Evolutionary conservation across 1,140 invertebrate genomes (phyloP).

Genomic region (Hydropsyche tenuis): DNA sequence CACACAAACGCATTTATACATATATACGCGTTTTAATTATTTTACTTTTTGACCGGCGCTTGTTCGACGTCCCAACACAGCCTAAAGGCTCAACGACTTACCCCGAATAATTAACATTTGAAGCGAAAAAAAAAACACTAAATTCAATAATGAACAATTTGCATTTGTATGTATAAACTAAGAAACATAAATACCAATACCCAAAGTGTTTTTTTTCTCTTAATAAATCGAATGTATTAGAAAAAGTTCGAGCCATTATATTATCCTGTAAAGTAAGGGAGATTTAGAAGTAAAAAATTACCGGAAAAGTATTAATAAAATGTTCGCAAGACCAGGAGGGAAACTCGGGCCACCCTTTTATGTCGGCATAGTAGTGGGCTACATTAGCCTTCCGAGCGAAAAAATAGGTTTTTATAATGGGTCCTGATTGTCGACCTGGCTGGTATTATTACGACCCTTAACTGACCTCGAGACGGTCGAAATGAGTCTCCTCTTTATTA

Average conservation of each 20-base stretch:
- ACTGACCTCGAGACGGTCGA: constrained; percentile 14
- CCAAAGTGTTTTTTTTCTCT: no score
- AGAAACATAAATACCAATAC: no score
- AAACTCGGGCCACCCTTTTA: neutral
- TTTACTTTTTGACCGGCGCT: no score
- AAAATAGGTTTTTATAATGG: constrained; percentile 44
- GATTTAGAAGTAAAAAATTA: neutral
- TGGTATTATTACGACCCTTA: constrained; percentile 23
- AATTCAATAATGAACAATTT: no score
- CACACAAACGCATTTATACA: neutral
- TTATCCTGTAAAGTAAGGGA: neutral
- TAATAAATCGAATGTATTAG: no score
- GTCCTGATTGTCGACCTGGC: constrained; percentile 36
- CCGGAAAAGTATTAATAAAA: neutral
- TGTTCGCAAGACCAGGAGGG: neutral
- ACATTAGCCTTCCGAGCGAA: constrained; percentile 34
- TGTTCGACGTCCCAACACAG: no score
- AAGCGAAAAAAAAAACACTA: no score
- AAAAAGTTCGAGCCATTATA: no score
- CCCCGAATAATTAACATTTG: no score
- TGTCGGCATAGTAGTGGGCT: neutral
- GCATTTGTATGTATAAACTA: no score
- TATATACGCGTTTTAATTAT: neutral
- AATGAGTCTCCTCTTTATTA: neutral
- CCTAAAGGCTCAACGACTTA: no score